Evolutionary conservation across 2,113 vertebrate species (phyloP).

Genomic region (human (Homo sapiens)): GRCh38 chr6:131242001-131242500

Average conservation of each 20-base stretch:
- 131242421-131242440: background rate
- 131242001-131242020: background rate
- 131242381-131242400: background rate
- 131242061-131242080: background rate
- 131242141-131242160: conserved; percentile 24
- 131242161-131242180: background rate
- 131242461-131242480: background rate
- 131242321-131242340: background rate
- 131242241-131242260: background rate
- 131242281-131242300: background rate
- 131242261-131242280: background rate
- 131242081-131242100: background rate
- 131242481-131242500: background rate
- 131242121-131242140: background rate
- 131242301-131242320: background rate
- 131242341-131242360: background rate
- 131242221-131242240: background rate
- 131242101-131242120: background rate
- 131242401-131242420: background rate
- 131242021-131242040: background rate
- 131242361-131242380: background rate
- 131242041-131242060: background rate
- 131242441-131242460: background rate
- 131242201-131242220: background rate
- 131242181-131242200: background rate